phyloP scores from a whole-genome alignment of 2,113 vertebrate species.

The Peromyscus maniculatus region DNA sequence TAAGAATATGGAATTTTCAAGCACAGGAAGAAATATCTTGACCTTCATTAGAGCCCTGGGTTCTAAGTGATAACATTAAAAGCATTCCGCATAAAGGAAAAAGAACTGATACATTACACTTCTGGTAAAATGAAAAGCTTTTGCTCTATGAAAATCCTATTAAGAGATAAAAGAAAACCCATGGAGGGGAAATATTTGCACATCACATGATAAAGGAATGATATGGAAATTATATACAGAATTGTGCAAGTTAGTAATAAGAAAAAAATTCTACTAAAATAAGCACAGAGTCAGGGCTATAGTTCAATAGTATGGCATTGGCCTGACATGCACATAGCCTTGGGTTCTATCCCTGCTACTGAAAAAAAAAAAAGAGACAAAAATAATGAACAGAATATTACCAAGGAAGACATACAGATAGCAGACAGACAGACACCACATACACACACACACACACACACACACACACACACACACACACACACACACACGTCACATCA shows the following conservation, averaged over 20 bases:
- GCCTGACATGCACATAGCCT: not conserved
- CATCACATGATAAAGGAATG: not conserved
- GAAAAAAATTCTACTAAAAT: not conserved
- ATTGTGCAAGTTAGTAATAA: not conserved
- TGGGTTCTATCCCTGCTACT: not conserved
- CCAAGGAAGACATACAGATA: not conserved
- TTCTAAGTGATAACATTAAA: conserved; percentile 25
- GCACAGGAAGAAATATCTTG: conserved; percentile 14
- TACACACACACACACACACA: not conserved
- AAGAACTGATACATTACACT: not conserved
- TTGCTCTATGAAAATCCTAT: not conserved
- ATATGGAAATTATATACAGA: not conserved
- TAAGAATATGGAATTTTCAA: not conserved
- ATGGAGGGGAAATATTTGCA: conserved; percentile 1
- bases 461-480: not conserved
- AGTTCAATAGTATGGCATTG: not conserved
- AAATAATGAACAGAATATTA: not conserved
- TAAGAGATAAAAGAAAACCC: conserved; percentile 23
- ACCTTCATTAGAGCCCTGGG: not conserved
- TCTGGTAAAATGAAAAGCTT: conserved; percentile 30
- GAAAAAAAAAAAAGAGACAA: not conserved
- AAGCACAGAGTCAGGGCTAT: not conserved
- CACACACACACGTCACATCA: not conserved
- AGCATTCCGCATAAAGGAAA: not conserved
- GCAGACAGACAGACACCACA: not conserved